These are phyloP conservation scores for Magallana ariakensis DNA, from an alignment of 1,140 invertebrate species.

Conservation along the genomic window DNA sequence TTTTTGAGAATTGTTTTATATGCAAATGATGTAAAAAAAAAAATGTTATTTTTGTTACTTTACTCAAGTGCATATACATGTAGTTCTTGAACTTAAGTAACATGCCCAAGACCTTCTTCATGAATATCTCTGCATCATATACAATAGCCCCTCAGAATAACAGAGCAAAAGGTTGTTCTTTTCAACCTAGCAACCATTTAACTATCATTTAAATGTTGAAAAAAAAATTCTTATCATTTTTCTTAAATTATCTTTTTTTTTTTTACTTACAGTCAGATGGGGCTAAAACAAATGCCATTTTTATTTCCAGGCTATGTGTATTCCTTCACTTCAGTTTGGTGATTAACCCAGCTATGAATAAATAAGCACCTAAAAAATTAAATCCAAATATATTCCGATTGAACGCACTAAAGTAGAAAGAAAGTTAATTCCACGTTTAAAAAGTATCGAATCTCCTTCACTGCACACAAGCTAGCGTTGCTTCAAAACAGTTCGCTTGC, in stretches of 20 bases:
- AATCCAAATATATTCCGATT: conserved; percentile 10
- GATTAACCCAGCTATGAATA: conserved; percentile 21
- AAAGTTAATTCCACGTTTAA: conserved; percentile 37
- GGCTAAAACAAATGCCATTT: conserved; percentile 16
- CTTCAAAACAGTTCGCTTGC: conserved; percentile 33
- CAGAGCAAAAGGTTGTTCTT: neutral
- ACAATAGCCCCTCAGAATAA: no score
- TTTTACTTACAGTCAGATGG: neutral
- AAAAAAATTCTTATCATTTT: no score
- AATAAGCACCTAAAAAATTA: conserved; percentile 31
- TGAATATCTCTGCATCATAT: no score
- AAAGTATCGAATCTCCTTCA: conserved; percentile 24
- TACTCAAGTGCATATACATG: no score
- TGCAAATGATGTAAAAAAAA: no score
- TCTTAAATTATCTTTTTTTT: no score
- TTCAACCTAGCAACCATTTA: conserved; percentile 9
- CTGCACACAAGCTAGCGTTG: conserved; percentile 31
- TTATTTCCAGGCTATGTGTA: neutral
- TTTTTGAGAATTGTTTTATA: no score
- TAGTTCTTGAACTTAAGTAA: no score
- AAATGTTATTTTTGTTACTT: no score
- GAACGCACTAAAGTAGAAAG: conserved; percentile 23
- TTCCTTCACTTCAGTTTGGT: conserved; percentile 10
- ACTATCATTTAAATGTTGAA: neutral
- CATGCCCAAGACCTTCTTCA: no score